phyloP scores from a whole-genome alignment of 37 sponge, comb jelly and placozoan genomes.

The Aplysina aerophoba region DNA sequence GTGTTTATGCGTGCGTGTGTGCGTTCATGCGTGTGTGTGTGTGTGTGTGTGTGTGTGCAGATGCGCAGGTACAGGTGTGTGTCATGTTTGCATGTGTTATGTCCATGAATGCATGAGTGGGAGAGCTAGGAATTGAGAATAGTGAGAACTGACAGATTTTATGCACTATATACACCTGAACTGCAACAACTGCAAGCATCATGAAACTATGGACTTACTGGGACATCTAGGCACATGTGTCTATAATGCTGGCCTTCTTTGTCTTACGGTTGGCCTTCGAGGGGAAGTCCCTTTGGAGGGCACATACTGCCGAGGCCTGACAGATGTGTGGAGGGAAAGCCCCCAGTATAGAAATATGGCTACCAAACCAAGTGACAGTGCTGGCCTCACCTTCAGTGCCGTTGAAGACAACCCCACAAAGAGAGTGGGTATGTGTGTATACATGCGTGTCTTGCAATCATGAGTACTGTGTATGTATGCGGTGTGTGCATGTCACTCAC shows the following conservation, averaged over 20 bases:
- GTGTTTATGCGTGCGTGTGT: background rate
- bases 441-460: too few relatives aligned
- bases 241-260: too few relatives aligned
- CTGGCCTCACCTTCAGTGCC: slow-evolving; percentile 64
- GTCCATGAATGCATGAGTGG: slow-evolving; percentile 22
- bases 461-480: background rate
- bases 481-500: slow-evolving; percentile 11
- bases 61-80: background rate
- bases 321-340: slow-evolving; percentile 54
- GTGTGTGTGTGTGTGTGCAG: background rate
- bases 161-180: too few relatives aligned
- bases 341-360: background rate
- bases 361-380: background rate
- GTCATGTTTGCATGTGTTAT: background rate
- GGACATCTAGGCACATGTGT: too few relatives aligned
- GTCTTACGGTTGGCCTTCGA: slow-evolving; percentile 53
- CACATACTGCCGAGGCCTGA: slow-evolving; percentile 19
- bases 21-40: background rate
- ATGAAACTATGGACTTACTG: too few relatives aligned
- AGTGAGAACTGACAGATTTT: slow-evolving; percentile 13
- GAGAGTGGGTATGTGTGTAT: slow-evolving; percentile 37
- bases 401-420: slow-evolving; percentile 38
- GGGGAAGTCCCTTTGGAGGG: slow-evolving; percentile 49
- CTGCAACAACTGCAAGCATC: too few relatives aligned
- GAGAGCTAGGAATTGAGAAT: slow-evolving; percentile 82